Percentiles rank a stretch among this genome's conserved stretches.
phyloP scores from a whole-genome alignment of 2,797 vertebrate species.

The Botia kubotai region DNA sequence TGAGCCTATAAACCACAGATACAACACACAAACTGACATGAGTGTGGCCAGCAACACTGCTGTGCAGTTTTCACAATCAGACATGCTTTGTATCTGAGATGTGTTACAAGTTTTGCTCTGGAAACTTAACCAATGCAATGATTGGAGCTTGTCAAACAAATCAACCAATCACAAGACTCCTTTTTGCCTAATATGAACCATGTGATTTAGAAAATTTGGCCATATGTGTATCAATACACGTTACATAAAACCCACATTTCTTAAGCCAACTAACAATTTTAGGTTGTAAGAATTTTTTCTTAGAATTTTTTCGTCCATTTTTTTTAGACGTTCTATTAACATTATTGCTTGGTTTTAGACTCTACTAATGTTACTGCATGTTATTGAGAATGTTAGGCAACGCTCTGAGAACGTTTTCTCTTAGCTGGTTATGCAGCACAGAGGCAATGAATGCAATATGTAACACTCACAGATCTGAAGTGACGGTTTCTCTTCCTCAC shows the following conservation, averaged over 20 bases:
- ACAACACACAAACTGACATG: background rate
- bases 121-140: background rate
- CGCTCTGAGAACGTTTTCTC: too few species aligned
- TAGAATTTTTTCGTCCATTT: too few species aligned
- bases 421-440: background rate
- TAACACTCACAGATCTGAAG: slow-evolving; percentile 57
- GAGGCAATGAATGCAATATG: slow-evolving; percentile 50
- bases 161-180: background rate
- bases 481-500: slow-evolving; percentile 60
- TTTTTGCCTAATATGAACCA: slow-evolving; percentile 12
- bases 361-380: too few species aligned
- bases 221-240: slow-evolving; percentile 8
- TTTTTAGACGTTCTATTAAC: too few species aligned
- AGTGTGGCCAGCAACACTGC: background rate
- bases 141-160: background rate
- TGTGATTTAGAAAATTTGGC: slow-evolving; percentile 13
- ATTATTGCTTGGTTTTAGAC: too few species aligned
- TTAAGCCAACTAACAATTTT: background rate
- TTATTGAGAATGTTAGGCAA: too few species aligned
- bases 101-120: background rate
- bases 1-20: background rate
- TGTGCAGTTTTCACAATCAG: background rate
- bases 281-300: too few species aligned
- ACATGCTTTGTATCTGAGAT: background rate
- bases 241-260: slow-evolving; percentile 3